phyloP scores from a whole-genome alignment of 1,140 invertebrate genomes.

The Steinernema khuongi region DNA sequence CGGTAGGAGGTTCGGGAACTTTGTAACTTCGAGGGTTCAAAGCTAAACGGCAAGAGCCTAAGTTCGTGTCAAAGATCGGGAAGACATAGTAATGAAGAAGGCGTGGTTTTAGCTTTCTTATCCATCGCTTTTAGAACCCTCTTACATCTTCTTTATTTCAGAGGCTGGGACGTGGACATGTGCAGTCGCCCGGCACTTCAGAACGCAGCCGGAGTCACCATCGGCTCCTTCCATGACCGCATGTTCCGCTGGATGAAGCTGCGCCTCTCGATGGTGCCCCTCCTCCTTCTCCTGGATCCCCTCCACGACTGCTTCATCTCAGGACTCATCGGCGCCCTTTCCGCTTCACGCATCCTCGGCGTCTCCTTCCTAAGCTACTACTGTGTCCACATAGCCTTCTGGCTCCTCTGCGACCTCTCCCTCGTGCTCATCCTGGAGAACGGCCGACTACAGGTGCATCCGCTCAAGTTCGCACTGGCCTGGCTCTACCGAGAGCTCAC shows the following conservation, averaged over 20 bases:
- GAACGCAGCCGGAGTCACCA: slow-evolving; percentile 41
- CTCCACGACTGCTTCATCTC: slow-evolving; percentile 59
- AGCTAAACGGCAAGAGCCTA: too few relatives aligned
- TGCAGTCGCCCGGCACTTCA: slow-evolving; percentile 53
- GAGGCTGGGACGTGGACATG: slow-evolving; percentile 46
- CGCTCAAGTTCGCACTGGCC: background rate
- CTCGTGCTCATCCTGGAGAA: background rate
- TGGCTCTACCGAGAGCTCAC: background rate
- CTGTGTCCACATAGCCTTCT: background rate
- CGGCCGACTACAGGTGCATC: background rate
- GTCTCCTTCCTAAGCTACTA: background rate
- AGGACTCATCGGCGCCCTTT: slow-evolving; percentile 24
- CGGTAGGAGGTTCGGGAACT: slow-evolving; percentile 60
- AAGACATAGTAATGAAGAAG: too few relatives aligned
- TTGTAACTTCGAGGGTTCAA: too few relatives aligned
- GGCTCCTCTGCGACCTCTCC: background rate
- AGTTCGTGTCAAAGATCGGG: too few relatives aligned
- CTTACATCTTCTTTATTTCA: too few relatives aligned
- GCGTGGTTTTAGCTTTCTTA: too few relatives aligned
- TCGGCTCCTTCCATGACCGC: slow-evolving; percentile 39
- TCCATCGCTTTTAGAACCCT: too few relatives aligned
- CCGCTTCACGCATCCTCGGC: background rate
- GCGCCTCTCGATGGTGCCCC: slow-evolving; percentile 87
- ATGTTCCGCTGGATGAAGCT: slow-evolving; percentile 80
- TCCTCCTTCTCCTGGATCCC: slow-evolving; percentile 84